Evolutionary conservation across 2,797 vertebrate species (phyloP), one percentile per base, ranked within the genome.

Genomic region (Pipistrellus nathusii): DNA sequence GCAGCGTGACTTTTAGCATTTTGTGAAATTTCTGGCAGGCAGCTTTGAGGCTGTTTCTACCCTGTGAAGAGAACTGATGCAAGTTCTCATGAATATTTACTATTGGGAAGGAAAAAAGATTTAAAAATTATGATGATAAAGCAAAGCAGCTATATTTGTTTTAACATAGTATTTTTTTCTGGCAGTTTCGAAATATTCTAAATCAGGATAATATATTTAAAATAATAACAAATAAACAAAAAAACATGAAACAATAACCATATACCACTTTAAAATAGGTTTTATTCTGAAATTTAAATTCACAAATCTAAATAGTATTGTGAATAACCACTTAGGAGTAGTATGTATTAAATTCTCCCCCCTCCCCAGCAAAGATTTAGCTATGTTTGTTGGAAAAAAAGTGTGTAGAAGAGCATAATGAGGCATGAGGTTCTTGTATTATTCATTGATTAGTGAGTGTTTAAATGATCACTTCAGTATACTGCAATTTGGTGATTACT

Each of bases 241-340:
- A 64, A 41, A 93, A 55, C 4, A 62, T 62, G 30, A 71, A 25
- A 41, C 1, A 72, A 4, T 76, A 35, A 8, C 21, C 11, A 32
- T 12, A 44, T 27, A 6, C 38, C 55, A 51, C 94, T 90, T 76
- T 86, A 88, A n/a, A 85, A 9, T 78, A 51, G 13, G n/a, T 23
- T 91, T 95, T 92, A 48, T 59, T 93, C 20, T 72, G 71, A 88
- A 88, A 68, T 66, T 18, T 82, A 84, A 64, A 88, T n/a, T n/a
- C n/a, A n/a, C n/a, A n/a, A n/a, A n/a, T n/a, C 8, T n/a, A 68
- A 81, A 30, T 83, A 23, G n/a, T 84, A 72, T 83, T 69, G 23
- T 62, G 17, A 75, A 66, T 59, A 83, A 32, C 15, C 8, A 6
- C 51, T 13, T 78, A 78, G 77, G 51, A 48, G 13, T 66, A 14